Evolutionary conservation across 2,797 vertebrate genomes (phyloP), one percentile per base, ranked within the genome.

Genomic region (Triplophysa bombifrons): DNA sequence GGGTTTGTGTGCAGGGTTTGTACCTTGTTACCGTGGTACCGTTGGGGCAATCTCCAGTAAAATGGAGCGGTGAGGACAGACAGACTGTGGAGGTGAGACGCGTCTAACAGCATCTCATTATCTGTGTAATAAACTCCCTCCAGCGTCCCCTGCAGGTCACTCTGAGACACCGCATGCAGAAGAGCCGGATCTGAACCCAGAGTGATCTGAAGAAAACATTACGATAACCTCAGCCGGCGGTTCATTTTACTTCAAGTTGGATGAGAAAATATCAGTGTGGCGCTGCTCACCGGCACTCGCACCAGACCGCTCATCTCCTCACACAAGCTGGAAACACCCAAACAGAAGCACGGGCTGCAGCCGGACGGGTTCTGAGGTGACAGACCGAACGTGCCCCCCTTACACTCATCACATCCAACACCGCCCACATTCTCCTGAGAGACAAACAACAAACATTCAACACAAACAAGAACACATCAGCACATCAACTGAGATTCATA

Each of bases 341-440:
- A 98, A 85, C 97, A 99, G 91, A 96, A 99, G 83, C 97, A 99
- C 0, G 83, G 88, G 9, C 88, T 93, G 84, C 97, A 99, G 1
- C 96, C 97, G 0, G 87, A 75, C 0, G 93, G 88, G 74, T 93
- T 90, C 3, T 86, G 80, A 0, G 77, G 48, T 0, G 81, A 91
- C 16, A 99, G 89, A 69, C 92, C 95, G 4, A 95, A 99, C 27
- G 93, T 91, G 30, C 97, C 96, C 0, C 74, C 82, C 44, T 91
- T 91, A 65, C 97, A 98, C 81, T 96, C 92, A 51, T 92, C 92
- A 87, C 98, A 99, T 11, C 91, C 94, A 0, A 88, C 90, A 0
- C 97, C 96, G 1, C 94, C 84, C 19, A 95, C 97, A 0, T 96
- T 96, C 56, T 91, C 93, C 97, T 99, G 78, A 2, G 12, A 46